A percentile compares a stretch with the other conserved stretches of the same genome.
Conservation (phyloP, 2,797 vertebrate species). For the Astyanax mexicanus region DNA sequence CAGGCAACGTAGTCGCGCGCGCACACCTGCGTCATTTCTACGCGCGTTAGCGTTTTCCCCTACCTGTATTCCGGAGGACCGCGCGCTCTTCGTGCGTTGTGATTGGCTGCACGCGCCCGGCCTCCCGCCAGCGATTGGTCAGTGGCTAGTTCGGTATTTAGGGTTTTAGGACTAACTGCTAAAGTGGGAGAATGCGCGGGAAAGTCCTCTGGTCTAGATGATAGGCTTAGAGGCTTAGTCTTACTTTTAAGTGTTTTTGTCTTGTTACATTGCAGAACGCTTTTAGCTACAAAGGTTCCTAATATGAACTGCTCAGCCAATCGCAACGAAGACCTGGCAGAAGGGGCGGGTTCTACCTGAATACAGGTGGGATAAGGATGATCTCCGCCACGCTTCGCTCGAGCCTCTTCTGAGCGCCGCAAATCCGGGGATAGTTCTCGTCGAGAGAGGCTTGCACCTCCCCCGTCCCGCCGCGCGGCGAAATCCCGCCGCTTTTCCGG, state of each 20-base stretch:
- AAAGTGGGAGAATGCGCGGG: background rate
- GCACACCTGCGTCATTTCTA: slow-evolving; percentile 78
- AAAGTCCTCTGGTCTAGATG: background rate
- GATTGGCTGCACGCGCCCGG: background rate
- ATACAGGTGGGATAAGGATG: background rate
- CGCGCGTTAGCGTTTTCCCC: slow-evolving; percentile 41
- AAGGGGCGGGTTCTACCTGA: background rate
- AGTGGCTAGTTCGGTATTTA: background rate
- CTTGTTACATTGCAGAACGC: background rate
- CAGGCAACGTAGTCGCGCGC: slow-evolving; percentile 69
- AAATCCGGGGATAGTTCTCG: slow-evolving; percentile 10
- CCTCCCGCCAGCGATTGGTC: background rate
- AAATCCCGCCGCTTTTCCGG: background rate
- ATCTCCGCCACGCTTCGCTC: slow-evolving; percentile 10
- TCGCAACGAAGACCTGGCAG: background rate
- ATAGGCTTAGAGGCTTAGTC: background rate
- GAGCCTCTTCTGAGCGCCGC: slow-evolving; percentile 16
- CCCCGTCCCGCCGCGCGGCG: background rate
- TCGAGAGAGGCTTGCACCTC: background rate
- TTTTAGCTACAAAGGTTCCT: too few relatives aligned
- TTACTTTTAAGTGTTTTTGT: background rate
- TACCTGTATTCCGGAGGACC: background rate
- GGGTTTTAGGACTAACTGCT: background rate
- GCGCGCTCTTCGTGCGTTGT: background rate
- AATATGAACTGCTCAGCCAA: background rate